These are phyloP conservation scores for Calonectris borealis DNA, from an alignment of 2,113 vertebrate genomes.

Conservation along the genomic window DNA sequence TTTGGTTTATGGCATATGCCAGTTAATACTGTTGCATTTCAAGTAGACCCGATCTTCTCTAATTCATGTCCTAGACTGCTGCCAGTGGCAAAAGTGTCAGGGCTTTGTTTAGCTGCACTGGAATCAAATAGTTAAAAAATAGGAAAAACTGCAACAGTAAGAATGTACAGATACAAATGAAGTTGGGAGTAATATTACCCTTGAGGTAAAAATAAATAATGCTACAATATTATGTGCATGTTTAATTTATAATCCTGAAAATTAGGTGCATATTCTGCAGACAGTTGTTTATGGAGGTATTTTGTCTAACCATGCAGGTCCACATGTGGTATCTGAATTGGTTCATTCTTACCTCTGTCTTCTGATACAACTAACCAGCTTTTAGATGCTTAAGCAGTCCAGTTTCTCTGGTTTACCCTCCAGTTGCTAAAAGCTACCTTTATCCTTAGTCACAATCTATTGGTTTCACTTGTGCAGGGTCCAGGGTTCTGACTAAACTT, in stretches of 20 bases:
- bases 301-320: background rate
- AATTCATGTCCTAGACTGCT: background rate
- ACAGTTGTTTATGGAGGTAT: background rate
- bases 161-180: too few species aligned
- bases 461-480: background rate
- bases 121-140: background rate
- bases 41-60: background rate
- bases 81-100: background rate
- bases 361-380: background rate
- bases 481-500: background rate
- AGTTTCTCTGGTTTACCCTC: background rate
- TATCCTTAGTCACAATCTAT: background rate
- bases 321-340: background rate
- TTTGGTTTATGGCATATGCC: background rate
- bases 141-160: background rate
- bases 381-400: background rate
- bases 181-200: too few species aligned
- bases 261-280: background rate
- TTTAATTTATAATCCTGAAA: background rate
- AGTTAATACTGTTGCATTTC: background rate
- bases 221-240: too few species aligned
- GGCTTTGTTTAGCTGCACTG: background rate
- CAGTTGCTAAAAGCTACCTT: background rate
- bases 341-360: background rate
- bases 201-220: background rate